Base-by-base conservation (phyloP, 2,797 vertebrate genomes). In the Heliangelus exortis region DNA sequence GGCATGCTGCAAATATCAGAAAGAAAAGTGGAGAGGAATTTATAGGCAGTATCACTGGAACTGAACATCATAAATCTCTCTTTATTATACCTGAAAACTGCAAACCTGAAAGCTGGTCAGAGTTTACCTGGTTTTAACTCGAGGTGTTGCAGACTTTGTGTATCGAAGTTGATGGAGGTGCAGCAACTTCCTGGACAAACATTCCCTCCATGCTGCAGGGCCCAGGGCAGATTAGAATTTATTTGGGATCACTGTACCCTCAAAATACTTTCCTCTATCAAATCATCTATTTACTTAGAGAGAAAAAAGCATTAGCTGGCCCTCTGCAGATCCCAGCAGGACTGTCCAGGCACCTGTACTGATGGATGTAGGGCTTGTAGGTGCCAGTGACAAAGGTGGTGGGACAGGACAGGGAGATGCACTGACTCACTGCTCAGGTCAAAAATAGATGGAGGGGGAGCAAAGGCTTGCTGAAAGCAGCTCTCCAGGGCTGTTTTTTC, bases 401-500 rank as follows among this genome's bases (percentile, higher is more conserved):
- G 31, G 29, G 26, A 62, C 19, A 65, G 29, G 19, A 74, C 2
- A 2, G 41, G 15, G 23, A 71, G 31, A 41, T 12, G 4, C 31
- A 63, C 0, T 0, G 12, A 19, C 4, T 57, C 4, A 1, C 16
- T 72, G 47, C 1, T 0, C 39, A 19, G 9, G 13, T 34, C 7
- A 4, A 48, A 61, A 72, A 21, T 7, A 73, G n/a, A 29, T 1
- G 6, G 26, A 87, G 10, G 23, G 9, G 79, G n/a, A 57, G 41
- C 47, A 62, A 82, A 71, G n/a, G 3, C 23, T 54, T 58, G 17
- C 48, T 73, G 71, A 54, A 76, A 89, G 45, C 47, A 84, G 21
- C 5, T 10, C 12, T 74, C 7, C 57, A 76, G 41, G 21, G 13
- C 7, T 65, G 13, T 1, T 34, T 91, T 45, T 77, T 29, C 25